A percentile compares a stretch with the other conserved stretches of the same genome.
phyloP scores from a whole-genome alignment of 2,888 invertebrate genomes.

The Platycnemis pennipes region DNA sequence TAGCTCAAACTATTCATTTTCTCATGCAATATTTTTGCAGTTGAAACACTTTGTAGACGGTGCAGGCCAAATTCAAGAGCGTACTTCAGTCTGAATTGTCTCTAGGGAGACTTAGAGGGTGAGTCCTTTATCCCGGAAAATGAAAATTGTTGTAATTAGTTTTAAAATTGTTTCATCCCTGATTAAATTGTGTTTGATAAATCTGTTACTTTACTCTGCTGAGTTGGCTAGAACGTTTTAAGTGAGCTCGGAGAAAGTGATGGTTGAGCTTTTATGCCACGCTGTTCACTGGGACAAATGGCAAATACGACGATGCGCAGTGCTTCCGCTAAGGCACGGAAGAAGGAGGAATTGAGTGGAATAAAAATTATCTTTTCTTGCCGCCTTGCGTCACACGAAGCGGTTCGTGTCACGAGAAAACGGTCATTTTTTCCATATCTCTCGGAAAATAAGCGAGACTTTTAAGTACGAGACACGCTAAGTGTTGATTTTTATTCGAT shows the following conservation, averaged over 20 bases:
- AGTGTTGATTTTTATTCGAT: background rate
- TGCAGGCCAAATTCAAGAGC: too few relatives aligned
- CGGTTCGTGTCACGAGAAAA: constrained; percentile 47
- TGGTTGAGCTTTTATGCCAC: background rate
- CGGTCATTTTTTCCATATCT: constrained; percentile 53
- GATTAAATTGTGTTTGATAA: too few relatives aligned
- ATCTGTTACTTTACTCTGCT: background rate
- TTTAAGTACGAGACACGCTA: constrained; percentile 15
- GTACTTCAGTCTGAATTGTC: too few relatives aligned
- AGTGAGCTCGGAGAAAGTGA: background rate
- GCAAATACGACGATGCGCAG: constrained; percentile 50
- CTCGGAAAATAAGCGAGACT: constrained; percentile 10
- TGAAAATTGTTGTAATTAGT: background rate
- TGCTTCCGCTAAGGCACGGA: background rate
- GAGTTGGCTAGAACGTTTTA: background rate
- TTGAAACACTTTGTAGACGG: too few relatives aligned
- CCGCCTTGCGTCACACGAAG: constrained; percentile 24
- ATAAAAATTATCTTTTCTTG: background rate
- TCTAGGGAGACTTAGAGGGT: background rate
- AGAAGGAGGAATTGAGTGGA: background rate
- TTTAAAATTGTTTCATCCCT: too few relatives aligned
- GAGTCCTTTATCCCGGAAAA: background rate
- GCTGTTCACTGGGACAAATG: constrained; percentile 12
- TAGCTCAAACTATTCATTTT: too few relatives aligned
- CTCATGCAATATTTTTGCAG: too few relatives aligned